Percentiles rank a stretch among this genome's conserved stretches.
These are phyloP conservation scores for Heliothis subflexa DNA, from an alignment of 1,140 invertebrate species.

Conservation along the genomic window DNA sequence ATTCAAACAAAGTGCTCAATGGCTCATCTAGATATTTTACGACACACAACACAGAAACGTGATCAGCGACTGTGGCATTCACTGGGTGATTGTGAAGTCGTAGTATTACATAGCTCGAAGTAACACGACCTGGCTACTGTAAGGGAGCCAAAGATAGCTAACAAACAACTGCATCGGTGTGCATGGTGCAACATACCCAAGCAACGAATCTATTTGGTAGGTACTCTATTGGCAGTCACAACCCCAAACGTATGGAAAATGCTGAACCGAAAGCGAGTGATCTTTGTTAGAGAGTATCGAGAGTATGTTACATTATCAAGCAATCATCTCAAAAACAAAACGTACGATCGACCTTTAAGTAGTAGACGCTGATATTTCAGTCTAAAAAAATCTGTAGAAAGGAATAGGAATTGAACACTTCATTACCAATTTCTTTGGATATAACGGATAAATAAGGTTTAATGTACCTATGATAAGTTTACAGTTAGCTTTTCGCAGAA, in stretches of 20 bases:
- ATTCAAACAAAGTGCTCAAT: conserved; percentile 13
- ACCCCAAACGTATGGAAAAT: not conserved
- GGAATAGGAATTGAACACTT: too few species aligned
- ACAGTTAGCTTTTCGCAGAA: too few species aligned
- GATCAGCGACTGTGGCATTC: conserved; percentile 8
- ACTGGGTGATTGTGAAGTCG: conserved; percentile 3
- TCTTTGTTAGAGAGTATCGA: not conserved
- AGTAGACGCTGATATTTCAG: too few species aligned
- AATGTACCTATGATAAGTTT: too few species aligned
- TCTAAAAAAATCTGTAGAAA: too few species aligned
- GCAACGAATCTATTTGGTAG: not conserved
- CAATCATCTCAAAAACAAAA: not conserved
- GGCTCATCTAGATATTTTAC: not conserved
- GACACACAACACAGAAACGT: conserved; percentile 21
- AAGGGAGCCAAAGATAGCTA: conserved; percentile 21
- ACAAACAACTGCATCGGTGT: conserved; percentile 7
- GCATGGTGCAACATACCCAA: conserved; percentile 18
- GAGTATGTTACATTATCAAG: conserved; percentile 6
- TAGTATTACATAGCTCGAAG: not conserved
- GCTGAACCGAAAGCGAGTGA: not conserved
- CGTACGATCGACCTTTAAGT: not conserved
- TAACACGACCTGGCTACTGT: not conserved
- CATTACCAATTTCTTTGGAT: too few species aligned
- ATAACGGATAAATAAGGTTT: too few species aligned
- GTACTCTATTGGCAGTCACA: not conserved